These are phyloP conservation scores for Lepidothrix coronata DNA, from an alignment of 2,113 vertebrate genomes.

Conservation along the genomic window DNA sequence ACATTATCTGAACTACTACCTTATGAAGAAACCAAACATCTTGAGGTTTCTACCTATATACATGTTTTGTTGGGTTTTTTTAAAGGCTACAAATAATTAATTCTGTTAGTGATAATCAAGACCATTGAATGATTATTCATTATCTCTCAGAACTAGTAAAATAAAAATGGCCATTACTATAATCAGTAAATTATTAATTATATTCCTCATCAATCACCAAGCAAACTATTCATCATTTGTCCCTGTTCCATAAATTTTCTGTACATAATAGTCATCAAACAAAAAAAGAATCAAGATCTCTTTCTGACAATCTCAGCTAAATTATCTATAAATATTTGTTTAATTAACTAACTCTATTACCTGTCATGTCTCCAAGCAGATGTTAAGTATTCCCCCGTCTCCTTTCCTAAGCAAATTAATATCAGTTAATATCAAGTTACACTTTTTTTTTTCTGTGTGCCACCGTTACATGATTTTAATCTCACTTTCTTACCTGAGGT, in stretches of 20 bases:
- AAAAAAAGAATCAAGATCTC: neutral
- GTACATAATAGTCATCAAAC: neutral
- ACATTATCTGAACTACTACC: neutral
- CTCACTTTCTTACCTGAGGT: neutral
- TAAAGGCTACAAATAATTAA: neutral
- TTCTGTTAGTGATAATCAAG: neutral
- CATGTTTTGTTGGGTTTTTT: neutral
- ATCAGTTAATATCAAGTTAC: neutral
- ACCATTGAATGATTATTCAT: neutral
- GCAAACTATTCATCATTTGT: neutral
- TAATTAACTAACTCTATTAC: neutral
- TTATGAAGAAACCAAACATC: neutral
- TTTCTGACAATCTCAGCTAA: neutral
- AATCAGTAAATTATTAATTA: neutral
- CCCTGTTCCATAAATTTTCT: neutral
- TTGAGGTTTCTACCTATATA: neutral
- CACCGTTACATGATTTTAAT: neutral
- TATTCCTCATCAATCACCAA: neutral
- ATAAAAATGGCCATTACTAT: neutral
- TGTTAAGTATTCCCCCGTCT: neutral
- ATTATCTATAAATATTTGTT: conserved; percentile 29
- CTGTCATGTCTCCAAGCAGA: neutral
- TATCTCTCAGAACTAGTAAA: neutral
- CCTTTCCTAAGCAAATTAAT: neutral
- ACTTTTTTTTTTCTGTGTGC: neutral